Conservation (phyloP, 2,113 vertebrate species). For the Percina caprodes region DNA sequence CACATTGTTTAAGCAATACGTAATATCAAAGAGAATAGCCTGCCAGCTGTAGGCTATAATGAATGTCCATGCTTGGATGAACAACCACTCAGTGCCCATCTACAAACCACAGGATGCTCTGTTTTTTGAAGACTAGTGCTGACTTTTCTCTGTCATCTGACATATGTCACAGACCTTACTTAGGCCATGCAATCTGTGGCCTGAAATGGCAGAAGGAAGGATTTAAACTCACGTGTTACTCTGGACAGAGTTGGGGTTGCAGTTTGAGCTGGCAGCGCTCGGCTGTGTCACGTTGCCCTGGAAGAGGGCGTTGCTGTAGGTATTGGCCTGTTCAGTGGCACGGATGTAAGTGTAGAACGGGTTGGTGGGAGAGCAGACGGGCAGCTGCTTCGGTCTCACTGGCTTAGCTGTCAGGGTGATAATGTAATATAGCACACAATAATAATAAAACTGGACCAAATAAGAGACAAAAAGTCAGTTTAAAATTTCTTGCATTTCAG, state of each 20-base stretch:
- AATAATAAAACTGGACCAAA: not conserved
- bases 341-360: slow-evolving; percentile 82
- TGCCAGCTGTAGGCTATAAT: not conserved
- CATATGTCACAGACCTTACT: not conserved
- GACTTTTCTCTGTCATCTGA: not conserved
- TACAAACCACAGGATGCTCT: not conserved
- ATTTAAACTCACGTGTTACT: slow-evolving; percentile 79
- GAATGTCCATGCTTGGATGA: not conserved
- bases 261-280: slow-evolving; percentile 50
- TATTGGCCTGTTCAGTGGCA: slow-evolving; percentile 84
- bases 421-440: not conserved
- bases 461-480: not conserved
- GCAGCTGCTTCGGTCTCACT: slow-evolving; percentile 88
- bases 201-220: not conserved
- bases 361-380: slow-evolving; percentile 88
- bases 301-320: slow-evolving; percentile 91
- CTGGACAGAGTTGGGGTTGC: slow-evolving; percentile 79
- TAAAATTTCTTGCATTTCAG: too few relatives aligned
- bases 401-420: slow-evolving; percentile 85
- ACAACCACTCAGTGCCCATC: not conserved
- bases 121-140: not conserved
- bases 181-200: not conserved
- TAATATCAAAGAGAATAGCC: not conserved
- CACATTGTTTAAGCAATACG: not conserved
- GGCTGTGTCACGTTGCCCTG: slow-evolving; percentile 76